Evolutionary conservation across 1,140 invertebrate species (phyloP).

Genomic region (Saccostrea cuccullata): DNA sequence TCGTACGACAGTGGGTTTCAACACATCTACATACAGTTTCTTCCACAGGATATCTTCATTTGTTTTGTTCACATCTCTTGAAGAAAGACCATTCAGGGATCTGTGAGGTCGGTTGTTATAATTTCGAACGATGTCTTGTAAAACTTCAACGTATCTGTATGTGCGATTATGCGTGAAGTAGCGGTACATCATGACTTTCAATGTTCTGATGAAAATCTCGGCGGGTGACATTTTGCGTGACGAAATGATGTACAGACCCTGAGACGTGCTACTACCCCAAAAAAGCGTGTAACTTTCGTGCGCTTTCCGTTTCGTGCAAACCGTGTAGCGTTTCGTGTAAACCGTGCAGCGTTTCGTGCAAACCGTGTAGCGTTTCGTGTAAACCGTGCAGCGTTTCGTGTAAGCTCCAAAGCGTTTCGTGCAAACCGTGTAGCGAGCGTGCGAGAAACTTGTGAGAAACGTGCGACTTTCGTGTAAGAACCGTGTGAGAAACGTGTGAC

Average conservation of each 20-base stretch:
- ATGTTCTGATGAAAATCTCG: conserved; percentile 32
- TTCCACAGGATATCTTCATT: conserved; percentile 43
- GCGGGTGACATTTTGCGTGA: conserved; percentile 43
- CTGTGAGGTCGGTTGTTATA: conserved; percentile 44
- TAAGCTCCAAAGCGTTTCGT: too few species aligned
- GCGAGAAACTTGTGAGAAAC: too few species aligned
- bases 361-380: too few species aligned
- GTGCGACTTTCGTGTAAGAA: too few species aligned
- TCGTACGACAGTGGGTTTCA: conserved; percentile 6
- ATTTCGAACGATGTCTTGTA: conserved; percentile 22
- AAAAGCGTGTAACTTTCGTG: too few species aligned
- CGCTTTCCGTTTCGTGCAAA: too few species aligned
- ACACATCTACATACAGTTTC: conserved; percentile 33
- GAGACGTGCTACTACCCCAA: too few species aligned
- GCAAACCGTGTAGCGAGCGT: too few species aligned
- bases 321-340: too few species aligned
- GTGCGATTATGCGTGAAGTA: conserved; percentile 49
- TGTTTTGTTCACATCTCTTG: conserved; percentile 20
- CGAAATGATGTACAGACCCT: conserved; percentile 18
- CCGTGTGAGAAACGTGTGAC: too few species aligned
- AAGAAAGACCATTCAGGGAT: conserved; percentile 25
- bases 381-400: too few species aligned
- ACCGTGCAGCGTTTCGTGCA: too few species aligned
- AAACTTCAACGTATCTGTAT: conserved; percentile 37
- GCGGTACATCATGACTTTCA: conserved; percentile 36